Evolutionary conservation across 1,140 invertebrate genomes (phyloP).

Genomic region (Drosophila guanche): DNA sequence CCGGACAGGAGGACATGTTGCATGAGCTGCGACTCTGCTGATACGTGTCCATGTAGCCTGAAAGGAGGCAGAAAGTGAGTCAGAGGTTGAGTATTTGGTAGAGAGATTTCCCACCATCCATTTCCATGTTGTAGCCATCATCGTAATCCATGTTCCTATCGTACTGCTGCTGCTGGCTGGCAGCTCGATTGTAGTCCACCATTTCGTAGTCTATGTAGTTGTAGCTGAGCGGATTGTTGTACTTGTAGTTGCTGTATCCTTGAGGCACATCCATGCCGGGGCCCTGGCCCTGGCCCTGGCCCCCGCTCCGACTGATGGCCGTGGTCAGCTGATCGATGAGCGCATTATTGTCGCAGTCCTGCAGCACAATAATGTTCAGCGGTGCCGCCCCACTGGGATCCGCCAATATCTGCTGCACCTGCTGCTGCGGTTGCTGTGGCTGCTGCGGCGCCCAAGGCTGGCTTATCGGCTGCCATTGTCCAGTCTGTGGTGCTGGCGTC

Average conservation of each 20-base stretch:
- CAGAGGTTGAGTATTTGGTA: too few relatives aligned
- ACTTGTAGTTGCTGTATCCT: background rate
- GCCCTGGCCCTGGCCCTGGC: background rate
- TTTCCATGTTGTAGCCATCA: constrained; percentile 3
- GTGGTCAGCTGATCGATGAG: constrained; percentile 46
- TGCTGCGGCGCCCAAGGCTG: too few relatives aligned
- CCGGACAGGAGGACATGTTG: background rate
- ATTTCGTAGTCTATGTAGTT: constrained; percentile 17
- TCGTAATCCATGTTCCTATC: background rate
- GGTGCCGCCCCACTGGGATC: background rate
- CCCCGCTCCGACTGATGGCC: constrained; percentile 10
- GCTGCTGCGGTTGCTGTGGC: background rate
- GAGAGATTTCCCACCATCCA: background rate
- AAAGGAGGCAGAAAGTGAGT: too few relatives aligned
- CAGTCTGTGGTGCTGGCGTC: background rate
- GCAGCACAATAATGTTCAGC: constrained; percentile 58
- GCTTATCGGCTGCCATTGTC: background rate
- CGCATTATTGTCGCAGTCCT: constrained; percentile 38
- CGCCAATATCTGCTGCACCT: background rate
- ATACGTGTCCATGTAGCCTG: constrained; percentile 2
- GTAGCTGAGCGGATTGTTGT: background rate
- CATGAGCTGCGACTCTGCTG: background rate
- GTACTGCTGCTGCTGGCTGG: background rate
- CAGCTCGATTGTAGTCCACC: background rate
- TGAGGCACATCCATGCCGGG: background rate